These are phyloP conservation scores for Limnephilus marmoratus DNA, from an alignment of 2,888 invertebrate species.

Conservation along the genomic window DNA sequence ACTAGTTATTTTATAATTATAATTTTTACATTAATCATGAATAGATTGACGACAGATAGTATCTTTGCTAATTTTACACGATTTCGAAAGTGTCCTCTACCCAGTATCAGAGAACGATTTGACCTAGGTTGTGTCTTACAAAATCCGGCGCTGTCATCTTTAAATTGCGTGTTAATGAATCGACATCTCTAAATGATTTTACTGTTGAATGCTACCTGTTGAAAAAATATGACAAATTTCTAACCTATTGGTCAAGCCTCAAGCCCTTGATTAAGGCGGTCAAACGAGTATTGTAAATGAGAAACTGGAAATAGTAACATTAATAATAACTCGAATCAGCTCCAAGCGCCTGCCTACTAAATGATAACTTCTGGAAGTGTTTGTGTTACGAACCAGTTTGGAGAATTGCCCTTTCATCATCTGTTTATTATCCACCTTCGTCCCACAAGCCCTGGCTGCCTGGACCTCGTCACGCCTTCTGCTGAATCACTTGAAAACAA, in stretches of 20 bases:
- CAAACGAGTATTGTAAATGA: neutral
- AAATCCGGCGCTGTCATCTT: neutral
- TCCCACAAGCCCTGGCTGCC: neutral
- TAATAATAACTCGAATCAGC: constrained; percentile 2
- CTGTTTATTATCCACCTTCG: constrained; percentile 33
- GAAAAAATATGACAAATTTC: neutral
- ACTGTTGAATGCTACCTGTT: neutral
- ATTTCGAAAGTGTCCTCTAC: neutral
- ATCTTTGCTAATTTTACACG: too few relatives aligned
- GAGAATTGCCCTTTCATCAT: constrained; percentile 35
- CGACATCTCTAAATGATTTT: neutral
- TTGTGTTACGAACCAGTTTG: constrained; percentile 24
- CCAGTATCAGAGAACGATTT: neutral
- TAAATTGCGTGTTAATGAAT: neutral
- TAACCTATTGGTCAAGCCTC: neutral
- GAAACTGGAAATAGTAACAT: constrained; percentile 2
- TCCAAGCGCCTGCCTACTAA: neutral
- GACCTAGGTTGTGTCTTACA: neutral
- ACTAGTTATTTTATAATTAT: neutral
- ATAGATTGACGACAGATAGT: neutral
- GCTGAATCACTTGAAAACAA: constrained; percentile 33
- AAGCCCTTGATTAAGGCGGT: neutral
- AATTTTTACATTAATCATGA: neutral
- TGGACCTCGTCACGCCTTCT: constrained; percentile 29
- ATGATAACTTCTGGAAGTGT: constrained; percentile 16